A percentile compares a stretch with the other conserved stretches of the same genome.
Evolutionary conservation across 2,113 vertebrate genomes (phyloP).

Genomic region (Rhinoptilus africanus): DNA sequence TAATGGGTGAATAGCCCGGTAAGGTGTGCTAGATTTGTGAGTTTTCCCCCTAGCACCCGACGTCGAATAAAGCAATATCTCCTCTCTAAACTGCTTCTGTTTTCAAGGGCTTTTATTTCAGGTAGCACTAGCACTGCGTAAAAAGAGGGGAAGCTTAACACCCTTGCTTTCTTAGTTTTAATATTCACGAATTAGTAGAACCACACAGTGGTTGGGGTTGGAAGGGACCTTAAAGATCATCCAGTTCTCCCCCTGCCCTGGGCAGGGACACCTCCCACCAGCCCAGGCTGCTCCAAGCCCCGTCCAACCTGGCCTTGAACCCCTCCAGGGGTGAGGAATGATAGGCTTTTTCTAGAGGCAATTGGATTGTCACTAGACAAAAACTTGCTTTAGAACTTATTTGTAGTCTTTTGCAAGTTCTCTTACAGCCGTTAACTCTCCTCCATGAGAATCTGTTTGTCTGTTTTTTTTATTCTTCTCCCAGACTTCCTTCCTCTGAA

Average conservation of each 20-base stretch:
- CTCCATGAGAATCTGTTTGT: not conserved
- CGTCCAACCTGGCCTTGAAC: not conserved
- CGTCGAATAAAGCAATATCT: no score
- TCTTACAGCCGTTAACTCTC: not conserved
- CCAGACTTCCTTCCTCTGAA: constrained; percentile 93
- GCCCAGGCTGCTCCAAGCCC: not conserved
- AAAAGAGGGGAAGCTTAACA: fast-evolving
- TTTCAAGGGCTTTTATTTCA: no score
- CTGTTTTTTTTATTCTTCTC: not conserved
- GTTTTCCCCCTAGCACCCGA: no score
- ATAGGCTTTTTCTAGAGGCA: fast-evolving
- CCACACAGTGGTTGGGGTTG: not conserved
- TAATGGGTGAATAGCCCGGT: no score
- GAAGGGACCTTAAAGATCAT: not conserved
- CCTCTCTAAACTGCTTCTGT: no score
- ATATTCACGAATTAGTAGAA: not conserved
- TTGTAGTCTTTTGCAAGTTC: not conserved
- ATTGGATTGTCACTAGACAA: not conserved
- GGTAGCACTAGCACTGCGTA: fast-evolving
- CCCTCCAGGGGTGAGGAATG: not conserved
- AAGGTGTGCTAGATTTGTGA: no score
- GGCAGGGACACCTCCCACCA: not conserved
- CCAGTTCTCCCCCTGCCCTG: not conserved
- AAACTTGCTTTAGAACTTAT: not conserved
- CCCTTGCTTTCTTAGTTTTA: not conserved